Percentiles rank a stretch among this genome's conserved stretches.
phyloP scores from a whole-genome alignment of 2,888 invertebrate genomes.

The Platycheirus albimanus region DNA sequence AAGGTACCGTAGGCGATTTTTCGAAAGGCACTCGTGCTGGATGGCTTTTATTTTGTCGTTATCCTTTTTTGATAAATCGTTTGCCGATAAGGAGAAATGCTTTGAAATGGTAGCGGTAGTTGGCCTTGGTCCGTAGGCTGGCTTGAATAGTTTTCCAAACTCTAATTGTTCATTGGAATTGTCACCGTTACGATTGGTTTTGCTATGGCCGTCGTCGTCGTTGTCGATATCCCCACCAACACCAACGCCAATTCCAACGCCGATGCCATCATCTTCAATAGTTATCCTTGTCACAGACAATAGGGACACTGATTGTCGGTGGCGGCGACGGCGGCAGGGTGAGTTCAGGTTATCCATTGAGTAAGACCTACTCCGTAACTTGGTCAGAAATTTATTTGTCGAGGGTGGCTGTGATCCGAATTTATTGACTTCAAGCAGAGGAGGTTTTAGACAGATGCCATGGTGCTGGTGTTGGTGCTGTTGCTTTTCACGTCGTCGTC shows the following conservation, averaged over 20 bases:
- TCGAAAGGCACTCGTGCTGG: constrained; percentile 48
- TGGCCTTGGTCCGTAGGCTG: constrained; percentile 69
- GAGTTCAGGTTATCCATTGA: constrained; percentile 83
- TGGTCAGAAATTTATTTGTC: constrained; percentile 83
- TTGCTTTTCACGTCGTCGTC: constrained; percentile 51
- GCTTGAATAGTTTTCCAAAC: constrained; percentile 14
- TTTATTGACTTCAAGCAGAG: constrained; percentile 70
- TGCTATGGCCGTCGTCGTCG: constrained; percentile 47
- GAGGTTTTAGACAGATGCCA: constrained; percentile 33
- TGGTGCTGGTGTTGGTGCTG: constrained; percentile 45
- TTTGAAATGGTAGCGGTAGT: constrained; percentile 77
- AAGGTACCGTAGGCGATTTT: constrained; percentile 53
- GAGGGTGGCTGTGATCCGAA: constrained; percentile 76
- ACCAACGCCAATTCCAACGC: constrained; percentile 19
- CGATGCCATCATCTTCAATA: constrained; percentile 28
- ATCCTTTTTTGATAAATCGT: constrained; percentile 82
- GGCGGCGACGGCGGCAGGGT: constrained; percentile 9
- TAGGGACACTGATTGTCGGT: constrained; percentile 15
- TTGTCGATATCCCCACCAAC: not conserved
- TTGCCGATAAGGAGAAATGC: constrained; percentile 82
- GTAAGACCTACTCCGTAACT: constrained; percentile 83
- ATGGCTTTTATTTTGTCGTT: constrained; percentile 63
- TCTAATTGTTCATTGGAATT: constrained; percentile 55
- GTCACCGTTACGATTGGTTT: constrained; percentile 28
- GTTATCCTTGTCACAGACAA: constrained; percentile 54